Evolutionary conservation across 2,797 vertebrate species (phyloP).

Genomic region (Chiroxiphia lanceolata): DNA sequence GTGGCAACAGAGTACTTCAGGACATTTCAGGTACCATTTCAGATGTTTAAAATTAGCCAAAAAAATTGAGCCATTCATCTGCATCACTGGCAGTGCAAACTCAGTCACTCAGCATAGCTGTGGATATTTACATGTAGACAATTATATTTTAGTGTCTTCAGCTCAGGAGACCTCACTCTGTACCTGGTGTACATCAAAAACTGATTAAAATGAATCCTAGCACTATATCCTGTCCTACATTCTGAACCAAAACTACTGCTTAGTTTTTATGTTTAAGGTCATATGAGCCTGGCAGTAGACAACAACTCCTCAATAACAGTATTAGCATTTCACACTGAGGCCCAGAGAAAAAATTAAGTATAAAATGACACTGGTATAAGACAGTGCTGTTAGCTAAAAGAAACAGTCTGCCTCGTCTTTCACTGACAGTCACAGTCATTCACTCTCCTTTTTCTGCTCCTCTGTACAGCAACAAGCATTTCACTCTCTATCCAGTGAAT

Average conservation of each 20-base stretch:
- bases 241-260: neutral
- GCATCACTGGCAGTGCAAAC: neutral
- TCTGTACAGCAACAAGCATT: neutral
- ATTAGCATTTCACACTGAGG: neutral
- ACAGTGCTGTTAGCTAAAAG: neutral
- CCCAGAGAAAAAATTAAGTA: neutral
- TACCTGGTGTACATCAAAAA: neutral
- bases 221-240: neutral
- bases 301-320: neutral
- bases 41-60: neutral
- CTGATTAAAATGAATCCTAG: neutral
- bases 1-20: neutral
- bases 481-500: neutral
- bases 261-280: neutral
- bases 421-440: neutral
- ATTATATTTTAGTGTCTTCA: neutral
- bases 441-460: neutral
- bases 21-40: neutral
- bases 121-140: neutral
- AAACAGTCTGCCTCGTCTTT: neutral
- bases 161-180: neutral
- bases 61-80: neutral
- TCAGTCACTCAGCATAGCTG: neutral
- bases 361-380: neutral
- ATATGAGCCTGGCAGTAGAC: neutral